Evolutionary conservation across 2,888 invertebrate species (phyloP), one percentile per base, ranked within the genome.

Genomic region (Oligia strigilis): DNA sequence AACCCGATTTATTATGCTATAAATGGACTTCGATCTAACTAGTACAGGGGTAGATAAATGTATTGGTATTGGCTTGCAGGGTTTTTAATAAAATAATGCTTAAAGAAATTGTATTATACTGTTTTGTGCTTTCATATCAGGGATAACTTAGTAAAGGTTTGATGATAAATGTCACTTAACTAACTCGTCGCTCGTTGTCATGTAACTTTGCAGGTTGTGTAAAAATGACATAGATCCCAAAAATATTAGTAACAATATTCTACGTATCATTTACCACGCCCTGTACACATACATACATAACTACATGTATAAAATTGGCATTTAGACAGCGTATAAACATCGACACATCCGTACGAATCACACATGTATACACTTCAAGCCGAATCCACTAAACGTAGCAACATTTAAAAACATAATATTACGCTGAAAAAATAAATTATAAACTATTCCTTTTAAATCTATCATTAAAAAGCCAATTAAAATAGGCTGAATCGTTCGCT

Each of bases 401-500:
- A 92, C 90, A 88, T 74, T 91, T 82, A 82, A 87, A 83, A 83
- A 88, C 11, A 81, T 65, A 81, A 86, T 80, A 89, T 89, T 84
- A 89, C 84, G 81, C 86, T 72, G 84, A 84, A 87, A 88, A 90
- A 85, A 87, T 84, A 90, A 90, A 88, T 77, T 83, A 88, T 83
- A 88, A 91, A 88, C 89, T 89, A 90, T 90, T 88, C 83, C 87
- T 87, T 84, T 85, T 86, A 83, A 86, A 88, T 84, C 85, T 89
- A 91, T 81, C 62, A 79, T 87, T 88, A 92, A 89, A 88, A 93
- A 92, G 93, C 93, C 92, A 92, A 93, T 92, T 84, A 92, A 93
- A 92, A 90, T 90, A 92, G 93, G 93, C 94, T 91, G 89, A 92
- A 91, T 90, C 85, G 90, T 90, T 91, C 87, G 92, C 96, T 96